Evolutionary conservation across 37 sponge, comb jelly and placozoan genomes (phyloP).

Genomic region (Corticium candelabrum): DNA sequence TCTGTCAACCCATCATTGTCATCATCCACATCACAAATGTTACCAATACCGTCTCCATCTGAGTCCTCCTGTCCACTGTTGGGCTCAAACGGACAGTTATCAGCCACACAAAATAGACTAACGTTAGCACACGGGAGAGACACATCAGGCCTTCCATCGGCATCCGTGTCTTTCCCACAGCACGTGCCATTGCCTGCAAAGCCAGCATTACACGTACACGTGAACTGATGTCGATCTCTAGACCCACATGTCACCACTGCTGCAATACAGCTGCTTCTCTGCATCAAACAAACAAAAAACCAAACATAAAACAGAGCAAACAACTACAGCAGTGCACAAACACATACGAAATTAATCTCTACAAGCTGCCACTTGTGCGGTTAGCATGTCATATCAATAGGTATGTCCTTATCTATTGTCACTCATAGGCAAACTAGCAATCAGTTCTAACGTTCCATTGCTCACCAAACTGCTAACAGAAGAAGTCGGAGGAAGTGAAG

Average conservation of each 20-base stretch:
- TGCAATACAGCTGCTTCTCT: neutral
- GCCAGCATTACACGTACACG: neutral
- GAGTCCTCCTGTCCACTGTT: neutral
- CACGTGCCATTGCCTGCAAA: constrained; percentile 10
- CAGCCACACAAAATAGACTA: neutral
- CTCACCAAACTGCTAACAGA: neutral
- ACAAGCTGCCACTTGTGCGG: neutral
- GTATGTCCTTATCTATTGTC: too few relatives aligned
- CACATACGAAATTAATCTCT: neutral
- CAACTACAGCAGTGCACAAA: neutral
- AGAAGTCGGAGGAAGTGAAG: neutral
- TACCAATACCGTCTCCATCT: too few relatives aligned
- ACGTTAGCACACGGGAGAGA: neutral
- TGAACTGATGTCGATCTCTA: neutral
- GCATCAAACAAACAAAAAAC: neutral
- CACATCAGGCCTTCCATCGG: neutral
- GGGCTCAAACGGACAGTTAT: constrained; percentile 34
- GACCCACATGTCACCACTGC: neutral
- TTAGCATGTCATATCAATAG: too few relatives aligned
- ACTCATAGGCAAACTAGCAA: too few relatives aligned
- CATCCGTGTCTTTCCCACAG: neutral
- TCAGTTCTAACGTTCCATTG: too few relatives aligned
- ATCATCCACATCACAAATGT: too few relatives aligned
- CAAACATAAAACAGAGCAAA: neutral
- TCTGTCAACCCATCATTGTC: too few relatives aligned